These are phyloP conservation scores for Terrapene triunguis DNA, from an alignment of 2,113 vertebrate genomes.

Conservation along the genomic window DNA sequence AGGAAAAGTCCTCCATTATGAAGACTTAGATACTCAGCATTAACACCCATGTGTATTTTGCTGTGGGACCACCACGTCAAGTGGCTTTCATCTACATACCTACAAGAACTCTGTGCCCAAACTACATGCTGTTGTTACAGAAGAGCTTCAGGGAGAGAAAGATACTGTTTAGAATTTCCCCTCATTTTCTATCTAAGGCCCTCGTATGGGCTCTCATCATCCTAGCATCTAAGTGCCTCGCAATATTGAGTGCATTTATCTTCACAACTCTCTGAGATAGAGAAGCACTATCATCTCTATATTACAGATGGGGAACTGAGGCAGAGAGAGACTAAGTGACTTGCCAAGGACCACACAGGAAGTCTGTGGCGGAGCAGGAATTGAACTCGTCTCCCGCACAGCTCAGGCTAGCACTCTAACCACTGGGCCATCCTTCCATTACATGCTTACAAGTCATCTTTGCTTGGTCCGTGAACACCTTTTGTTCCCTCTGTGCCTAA, in stretches of 20 bases:
- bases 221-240: background rate
- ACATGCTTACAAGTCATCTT: background rate
- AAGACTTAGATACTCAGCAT: background rate
- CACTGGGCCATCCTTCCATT: background rate
- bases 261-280: background rate
- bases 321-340: background rate
- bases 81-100: fast-evolving
- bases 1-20: background rate
- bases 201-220: background rate
- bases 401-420: background rate
- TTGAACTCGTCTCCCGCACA: background rate
- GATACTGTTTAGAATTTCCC: background rate
- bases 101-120: background rate
- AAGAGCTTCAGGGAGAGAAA: background rate
- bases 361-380: background rate
- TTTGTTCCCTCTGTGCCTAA: background rate
- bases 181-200: background rate
- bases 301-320: background rate
- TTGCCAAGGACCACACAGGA: background rate
- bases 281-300: background rate
- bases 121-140: fast-evolving
- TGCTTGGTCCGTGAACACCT: background rate
- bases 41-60: fast-evolving
- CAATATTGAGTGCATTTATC: background rate
- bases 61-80: background rate